These are phyloP conservation scores for Todiramphus chloris DNA, from an alignment of 2,113 vertebrate genomes.

Conservation along the genomic window DNA sequence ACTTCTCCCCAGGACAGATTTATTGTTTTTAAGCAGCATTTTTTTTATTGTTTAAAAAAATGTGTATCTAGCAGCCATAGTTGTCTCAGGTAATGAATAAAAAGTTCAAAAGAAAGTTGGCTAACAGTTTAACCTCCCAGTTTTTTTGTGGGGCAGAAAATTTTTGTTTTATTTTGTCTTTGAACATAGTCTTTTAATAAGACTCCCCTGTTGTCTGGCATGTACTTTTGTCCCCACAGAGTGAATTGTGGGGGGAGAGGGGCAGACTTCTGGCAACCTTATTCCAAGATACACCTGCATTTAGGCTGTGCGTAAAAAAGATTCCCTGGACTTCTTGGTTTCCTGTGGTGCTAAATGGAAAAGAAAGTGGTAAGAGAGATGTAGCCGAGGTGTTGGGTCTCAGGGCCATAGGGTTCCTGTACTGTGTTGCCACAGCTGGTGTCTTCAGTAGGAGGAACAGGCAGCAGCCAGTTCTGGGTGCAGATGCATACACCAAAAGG, in stretches of 20 bases:
- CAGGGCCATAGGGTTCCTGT: fast-evolving
- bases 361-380: not conserved
- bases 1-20: not conserved
- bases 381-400: fast-evolving
- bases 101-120: not conserved
- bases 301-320: not conserved
- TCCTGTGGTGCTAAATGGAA: not conserved
- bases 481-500: fast-evolving
- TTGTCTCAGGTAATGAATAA: not conserved
- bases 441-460: not conserved
- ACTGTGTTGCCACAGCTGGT: fast-evolving
- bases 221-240: not conserved
- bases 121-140: not conserved
- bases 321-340: not conserved
- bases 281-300: not conserved
- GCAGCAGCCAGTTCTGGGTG: not conserved
- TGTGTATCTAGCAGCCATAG: not conserved
- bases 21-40: not conserved
- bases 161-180: not conserved
- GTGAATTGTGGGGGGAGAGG: not conserved
- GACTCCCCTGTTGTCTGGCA: not conserved
- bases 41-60: not conserved
- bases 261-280: not conserved
- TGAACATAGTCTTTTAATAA: not conserved
- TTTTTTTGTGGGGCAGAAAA: not conserved